Conservation (phyloP, 2,888 invertebrate genomes). For the Ormyrus labotus region DNA sequence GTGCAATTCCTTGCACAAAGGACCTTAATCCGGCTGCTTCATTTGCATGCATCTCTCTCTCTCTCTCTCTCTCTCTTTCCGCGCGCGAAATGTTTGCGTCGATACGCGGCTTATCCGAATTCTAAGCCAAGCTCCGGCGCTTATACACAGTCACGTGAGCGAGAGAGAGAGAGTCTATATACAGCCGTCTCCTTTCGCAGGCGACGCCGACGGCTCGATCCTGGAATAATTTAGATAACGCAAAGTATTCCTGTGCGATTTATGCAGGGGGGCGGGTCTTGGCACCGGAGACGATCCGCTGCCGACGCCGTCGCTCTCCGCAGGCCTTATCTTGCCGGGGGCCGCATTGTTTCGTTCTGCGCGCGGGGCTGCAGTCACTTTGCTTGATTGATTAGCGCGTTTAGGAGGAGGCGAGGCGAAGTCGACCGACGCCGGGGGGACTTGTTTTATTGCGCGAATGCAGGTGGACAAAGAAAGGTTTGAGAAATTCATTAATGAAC, state of each 20-base stretch:
- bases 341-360: slow-evolving; percentile 1
- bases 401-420: neutral
- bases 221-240: slow-evolving; percentile 58
- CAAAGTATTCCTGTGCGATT: slow-evolving; percentile 38
- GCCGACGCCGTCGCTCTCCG: slow-evolving; percentile 23
- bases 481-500: too few species aligned
- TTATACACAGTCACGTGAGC: neutral
- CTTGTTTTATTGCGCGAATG: too few species aligned
- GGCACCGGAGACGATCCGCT: slow-evolving; percentile 29
- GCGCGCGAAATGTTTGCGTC: slow-evolving; percentile 34
- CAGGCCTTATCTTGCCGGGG: neutral
- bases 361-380: neutral
- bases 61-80: too few species aligned
- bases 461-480: too few species aligned
- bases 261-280: slow-evolving; percentile 33
- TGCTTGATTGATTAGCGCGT: slow-evolving; percentile 16
- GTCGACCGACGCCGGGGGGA: too few species aligned
- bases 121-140: slow-evolving; percentile 9
- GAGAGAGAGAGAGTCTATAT: neutral
- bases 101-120: slow-evolving; percentile 42
- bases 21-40: slow-evolving; percentile 50
- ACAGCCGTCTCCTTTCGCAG: neutral
- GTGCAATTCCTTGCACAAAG: slow-evolving; percentile 50
- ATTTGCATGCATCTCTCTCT: slow-evolving; percentile 49
- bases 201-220: slow-evolving; percentile 12